Base-by-base conservation (phyloP, 1,140 invertebrate genomes). In the Dinothrombium tinctorium region DNA sequence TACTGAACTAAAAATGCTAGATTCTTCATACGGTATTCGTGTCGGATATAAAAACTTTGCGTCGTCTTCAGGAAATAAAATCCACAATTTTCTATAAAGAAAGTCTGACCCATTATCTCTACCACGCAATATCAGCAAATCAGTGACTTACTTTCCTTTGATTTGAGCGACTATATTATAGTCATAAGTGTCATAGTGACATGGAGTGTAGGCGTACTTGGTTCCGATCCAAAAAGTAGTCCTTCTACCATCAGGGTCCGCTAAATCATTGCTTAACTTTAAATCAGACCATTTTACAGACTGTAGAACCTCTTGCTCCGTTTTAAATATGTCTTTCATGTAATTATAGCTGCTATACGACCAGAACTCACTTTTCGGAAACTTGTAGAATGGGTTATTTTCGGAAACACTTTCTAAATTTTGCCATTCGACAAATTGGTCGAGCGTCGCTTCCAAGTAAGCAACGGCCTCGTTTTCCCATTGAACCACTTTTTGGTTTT, bases 21-120 rank as follows among this genome's bases (percentile, higher is more conserved):
- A 92, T 56, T 96, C 89, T 65, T 95, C 89, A 63, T 86, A 95
- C 12, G 89, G 89, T 43, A 94, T 66, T 54, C 89, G 67, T 8
- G 79, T 80, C 42, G 81, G 72, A 50, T 72, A 69, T 42, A 94
- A 58, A 35, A 48, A 49, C 43, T 67, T 54, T 31, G 64, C 67
- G 29, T 74, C 67, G 44, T 68, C 61, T 14, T 82, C 82, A 12
- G 82, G 76, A 61, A 87, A 92, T n/a, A 96, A 58, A 20, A 86
- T 58, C 89, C 89, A 96, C 40, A 68, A 63, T 59, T 96, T 96
- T 50, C 80, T 84, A 49, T 19, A 64, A 66, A 32, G 37, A 46
- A 37, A 14, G 44, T 37, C 14, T 7, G 40, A 40, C 41, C 15
- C n/a, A n/a, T n/a, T n/a, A n/a, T n/a, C n/a, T n/a, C n/a, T n/a